Percentiles rank a stretch among this genome's conserved stretches.
Conservation (phyloP, 2,113 vertebrate species). For the Bos indicus region DNA sequence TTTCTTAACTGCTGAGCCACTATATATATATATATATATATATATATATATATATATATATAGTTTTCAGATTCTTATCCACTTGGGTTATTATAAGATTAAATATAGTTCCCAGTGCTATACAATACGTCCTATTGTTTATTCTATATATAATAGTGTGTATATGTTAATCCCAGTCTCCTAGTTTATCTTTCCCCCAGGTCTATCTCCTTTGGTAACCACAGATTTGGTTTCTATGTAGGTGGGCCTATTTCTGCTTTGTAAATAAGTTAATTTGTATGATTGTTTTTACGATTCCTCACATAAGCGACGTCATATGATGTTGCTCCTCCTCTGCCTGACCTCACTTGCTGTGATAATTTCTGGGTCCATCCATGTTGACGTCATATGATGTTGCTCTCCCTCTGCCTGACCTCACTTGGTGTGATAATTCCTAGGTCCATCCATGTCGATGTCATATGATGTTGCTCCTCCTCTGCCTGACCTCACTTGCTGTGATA, state of each 20-base stretch:
- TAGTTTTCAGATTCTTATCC: neutral
- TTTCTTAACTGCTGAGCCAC: neutral
- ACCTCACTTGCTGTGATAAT: neutral
- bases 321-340: neutral
- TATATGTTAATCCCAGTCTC: neutral
- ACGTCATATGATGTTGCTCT: neutral
- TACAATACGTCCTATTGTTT: fast-evolving
- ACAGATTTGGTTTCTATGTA: neutral
- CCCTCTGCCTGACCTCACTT: neutral
- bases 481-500: neutral
- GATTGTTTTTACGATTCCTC: neutral
- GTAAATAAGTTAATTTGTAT: neutral
- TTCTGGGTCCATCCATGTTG: neutral
- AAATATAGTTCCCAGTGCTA: neutral
- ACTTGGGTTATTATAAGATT: neutral
- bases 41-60: neutral
- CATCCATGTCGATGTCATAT: neutral
- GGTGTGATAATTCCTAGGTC: neutral
- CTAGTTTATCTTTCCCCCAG: neutral
- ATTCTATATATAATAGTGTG: neutral
- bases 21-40: neutral
- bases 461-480: neutral
- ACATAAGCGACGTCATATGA: neutral
- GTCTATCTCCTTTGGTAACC: neutral
- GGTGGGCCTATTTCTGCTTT: neutral